Evolutionary conservation across 2,888 invertebrate species (phyloP), one percentile per base, ranked within the genome.

Genomic region (Philereme transversata): DNA sequence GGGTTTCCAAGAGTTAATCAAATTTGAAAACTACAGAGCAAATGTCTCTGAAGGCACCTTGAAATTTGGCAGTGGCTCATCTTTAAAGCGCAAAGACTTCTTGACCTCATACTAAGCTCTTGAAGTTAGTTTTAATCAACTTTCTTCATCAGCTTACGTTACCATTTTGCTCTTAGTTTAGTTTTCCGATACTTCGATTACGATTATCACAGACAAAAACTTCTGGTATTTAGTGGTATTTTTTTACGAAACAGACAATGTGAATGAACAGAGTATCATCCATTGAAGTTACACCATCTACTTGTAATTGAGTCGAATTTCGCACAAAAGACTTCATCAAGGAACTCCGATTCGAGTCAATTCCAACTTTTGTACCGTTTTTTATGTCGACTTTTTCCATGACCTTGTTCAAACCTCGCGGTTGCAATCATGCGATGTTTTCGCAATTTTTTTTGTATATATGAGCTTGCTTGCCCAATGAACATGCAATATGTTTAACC

Each of bases 341-440:
- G 38, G 49, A 54, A 9, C 50, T 45, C n/a, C 33, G 40, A 46
- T 45, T 46, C 35, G 50, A 33, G 5, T 43, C 46, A 43, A 51
- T 41, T 5, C 35, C 4, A 47, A 40, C 38, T 35, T 52, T 44
- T 46, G 45, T 38, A 46, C 47, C 43, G 34, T 48, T 58, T 57
- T n/a, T 47, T 54, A 49, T 46, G 35, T 33, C 45, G 43, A 33
- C n/a, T 38, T 10, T 57, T 62, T 46, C 47, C 44, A 10, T 43
- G 59, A 59, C 63, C 63, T 59, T 63, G 59, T 50, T 50, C 35
- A 51, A 58, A 53, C 45, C 41, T 45, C 52, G 51, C 10, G 33
- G 10, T 33, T 36, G 55, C 49, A 50, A 59, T 56, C 56, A 59
- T 63, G 62, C 59, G 55, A 63, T 55, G 63, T 63, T 59, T 63